Conservation (phyloP, 2,797 vertebrate genomes). For the Sylvilagus floridanus region DNA sequence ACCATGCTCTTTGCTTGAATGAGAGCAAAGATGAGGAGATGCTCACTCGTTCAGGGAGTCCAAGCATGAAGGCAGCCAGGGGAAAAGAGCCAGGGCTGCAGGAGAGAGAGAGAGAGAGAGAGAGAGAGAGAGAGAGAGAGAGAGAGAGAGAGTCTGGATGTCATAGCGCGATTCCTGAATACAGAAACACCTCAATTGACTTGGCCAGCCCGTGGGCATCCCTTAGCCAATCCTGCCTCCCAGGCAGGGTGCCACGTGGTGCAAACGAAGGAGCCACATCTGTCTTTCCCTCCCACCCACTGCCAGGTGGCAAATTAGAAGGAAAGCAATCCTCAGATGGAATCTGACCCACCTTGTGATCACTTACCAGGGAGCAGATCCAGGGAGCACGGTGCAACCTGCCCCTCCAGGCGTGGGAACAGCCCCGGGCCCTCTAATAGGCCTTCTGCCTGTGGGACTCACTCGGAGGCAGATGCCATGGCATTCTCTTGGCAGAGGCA, state of each 20-base stretch:
- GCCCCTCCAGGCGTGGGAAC: background rate
- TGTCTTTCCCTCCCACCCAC: background rate
- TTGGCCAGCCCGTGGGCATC: background rate
- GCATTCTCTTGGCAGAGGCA: background rate
- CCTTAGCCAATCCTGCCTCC: background rate
- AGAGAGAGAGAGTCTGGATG: background rate
- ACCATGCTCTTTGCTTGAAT: background rate
- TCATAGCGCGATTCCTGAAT: background rate
- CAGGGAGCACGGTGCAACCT: background rate
- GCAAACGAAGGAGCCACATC: background rate
- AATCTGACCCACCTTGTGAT: background rate
- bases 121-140: background rate
- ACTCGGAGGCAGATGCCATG: background rate
- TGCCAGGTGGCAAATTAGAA: slow-evolving; percentile 5
- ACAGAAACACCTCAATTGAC: background rate
- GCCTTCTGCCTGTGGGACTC: background rate
- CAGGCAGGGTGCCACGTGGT: background rate
- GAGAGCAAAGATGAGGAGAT: background rate
- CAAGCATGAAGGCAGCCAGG: background rate
- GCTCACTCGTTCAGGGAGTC: background rate
- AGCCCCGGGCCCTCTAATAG: background rate
- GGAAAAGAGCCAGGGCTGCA: background rate
- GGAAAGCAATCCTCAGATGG: background rate
- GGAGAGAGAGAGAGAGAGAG: background rate
- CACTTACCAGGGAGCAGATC: background rate